Evolutionary conservation across 2,797 vertebrate species (phyloP), one percentile per base, ranked within the genome.

Genomic region (Sphaeramia orbicularis): DNA sequence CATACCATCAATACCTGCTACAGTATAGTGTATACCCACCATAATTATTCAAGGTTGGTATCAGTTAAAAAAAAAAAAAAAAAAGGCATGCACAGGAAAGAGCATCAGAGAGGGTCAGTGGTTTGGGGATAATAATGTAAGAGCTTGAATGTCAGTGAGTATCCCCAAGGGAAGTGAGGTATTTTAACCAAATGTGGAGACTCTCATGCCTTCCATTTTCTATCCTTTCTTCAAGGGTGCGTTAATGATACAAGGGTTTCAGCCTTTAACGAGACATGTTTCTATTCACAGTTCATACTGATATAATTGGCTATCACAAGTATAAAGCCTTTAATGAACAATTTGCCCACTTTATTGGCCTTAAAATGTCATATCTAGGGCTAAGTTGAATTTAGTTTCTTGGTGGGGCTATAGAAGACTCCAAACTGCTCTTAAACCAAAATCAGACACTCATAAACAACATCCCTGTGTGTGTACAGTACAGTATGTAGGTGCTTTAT

Each of bases 401-500:
- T 21, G 55, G 40, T 40, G 53, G 50, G 44, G 6, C 18, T 45
- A 18, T 10, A 45, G 11, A 10, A 19, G 15, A 44, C 55, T 71
- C 41, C 67, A 36, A 58, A 14, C 27, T 49, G 55, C 42, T 64
- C 59, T 59, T 45, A 48, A 71, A 75, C 54, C 45, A 62, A 35
- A 68, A 42, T 32, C 27, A 30, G 45, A 65, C 44, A 57, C 30
- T 32, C 30, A 6, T 32, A 9, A 32, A 32, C 6, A 32, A 6
- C 1, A 30, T 6, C 30, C 30, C 30, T 11, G 10, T 14, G 16
- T 5, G 45, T 32, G 12, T 30, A 32, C 30, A 32, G 30, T 32
- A 32, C 30, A 32, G 16, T 35, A 12, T 71, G 62, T n/a, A 32
- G 35, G 41, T 15, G 11, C 18, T 21, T 48, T 24, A 30, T 36